These are phyloP conservation scores for Campylomormyrus tamandua DNA, from an alignment of 2,113 vertebrate species.

Conservation along the genomic window DNA sequence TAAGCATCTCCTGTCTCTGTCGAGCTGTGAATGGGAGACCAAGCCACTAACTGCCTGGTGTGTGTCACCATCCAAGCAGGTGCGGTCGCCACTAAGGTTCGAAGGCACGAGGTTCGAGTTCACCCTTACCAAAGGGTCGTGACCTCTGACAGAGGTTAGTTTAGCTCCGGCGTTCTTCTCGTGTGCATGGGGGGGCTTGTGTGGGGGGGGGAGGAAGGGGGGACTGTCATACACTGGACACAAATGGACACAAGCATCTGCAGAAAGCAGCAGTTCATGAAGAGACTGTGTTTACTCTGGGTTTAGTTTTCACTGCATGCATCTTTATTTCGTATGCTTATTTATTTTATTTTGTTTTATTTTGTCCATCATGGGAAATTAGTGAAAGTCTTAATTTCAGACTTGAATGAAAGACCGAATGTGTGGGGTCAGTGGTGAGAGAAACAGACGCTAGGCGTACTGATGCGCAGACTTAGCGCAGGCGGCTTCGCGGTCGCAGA, in stretches of 20 bases:
- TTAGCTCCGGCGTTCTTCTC: slow-evolving; percentile 73
- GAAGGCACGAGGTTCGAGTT: slow-evolving; percentile 99
- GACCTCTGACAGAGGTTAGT: slow-evolving; percentile 99
- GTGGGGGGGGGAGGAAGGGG: not conserved
- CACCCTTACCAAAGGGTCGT: slow-evolving; percentile 99
- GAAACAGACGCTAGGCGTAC: not conserved
- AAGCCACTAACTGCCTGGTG: slow-evolving; percentile 86
- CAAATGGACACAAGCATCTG: not conserved
- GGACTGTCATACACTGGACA: not conserved
- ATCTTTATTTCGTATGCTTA: not conserved
- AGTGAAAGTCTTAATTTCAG: not conserved
- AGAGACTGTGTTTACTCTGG: not conserved
- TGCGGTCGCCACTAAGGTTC: slow-evolving; percentile 99
- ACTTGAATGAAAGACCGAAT: not conserved
- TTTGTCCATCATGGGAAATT: not conserved
- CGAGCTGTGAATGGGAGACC: not conserved
- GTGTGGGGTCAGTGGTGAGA: not conserved
- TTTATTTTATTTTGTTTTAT: not conserved
- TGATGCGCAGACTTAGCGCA: not conserved
- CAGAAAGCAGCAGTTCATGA: not conserved
- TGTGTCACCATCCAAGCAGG: slow-evolving; percentile 96
- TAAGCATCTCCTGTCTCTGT: not conserved
- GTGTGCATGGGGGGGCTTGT: not conserved
- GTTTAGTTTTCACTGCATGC: not conserved
- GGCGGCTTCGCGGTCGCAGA: not conserved